Percentiles rank a stretch among this genome's conserved stretches.
These are phyloP conservation scores for honey bee (Apis mellifera) DNA, from an alignment of 1,140 invertebrate genomes.

Conservation along the genomic window Amel_HAv3.1 CM009939.2:8187001-8187500, in stretches of 20 bases:
- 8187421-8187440: background rate
- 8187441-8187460: slow-evolving; percentile 31
- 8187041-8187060: background rate
- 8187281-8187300: too few relatives aligned
- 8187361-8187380: background rate
- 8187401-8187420: background rate
- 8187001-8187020: background rate
- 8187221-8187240: too few relatives aligned
- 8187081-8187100: slow-evolving; percentile 39
- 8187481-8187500: slow-evolving; percentile 19
- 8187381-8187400: background rate
- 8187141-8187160: too few relatives aligned
- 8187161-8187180: too few relatives aligned
- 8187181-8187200: too few relatives aligned
- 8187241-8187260: background rate
- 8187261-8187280: too few relatives aligned
- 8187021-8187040: slow-evolving; percentile 45
- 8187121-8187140: too few relatives aligned
- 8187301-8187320: background rate
- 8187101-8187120: slow-evolving; percentile 34
- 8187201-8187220: too few relatives aligned
- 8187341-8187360: background rate
- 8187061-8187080: slow-evolving; percentile 30
- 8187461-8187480: slow-evolving; percentile 44
- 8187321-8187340: background rate